Conservation (phyloP, 2,113 vertebrate species). For the Sterrhoptilus dennistouni region DNA sequence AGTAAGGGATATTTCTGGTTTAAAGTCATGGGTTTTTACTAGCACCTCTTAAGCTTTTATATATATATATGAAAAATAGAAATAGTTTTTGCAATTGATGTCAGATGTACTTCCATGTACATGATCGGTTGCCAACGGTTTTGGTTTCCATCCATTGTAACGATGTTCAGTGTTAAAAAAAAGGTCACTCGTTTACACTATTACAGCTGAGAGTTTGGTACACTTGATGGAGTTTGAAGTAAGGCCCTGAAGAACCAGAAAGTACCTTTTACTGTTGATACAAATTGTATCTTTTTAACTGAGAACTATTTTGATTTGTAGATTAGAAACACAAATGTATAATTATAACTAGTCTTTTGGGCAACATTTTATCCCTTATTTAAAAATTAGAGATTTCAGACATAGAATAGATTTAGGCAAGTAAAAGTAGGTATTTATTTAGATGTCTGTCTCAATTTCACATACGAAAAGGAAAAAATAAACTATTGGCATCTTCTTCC, state of each 20-base stretch:
- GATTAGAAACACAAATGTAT: constrained; percentile 78
- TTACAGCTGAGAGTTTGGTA: constrained; percentile 27
- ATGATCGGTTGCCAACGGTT: not conserved
- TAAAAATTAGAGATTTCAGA: constrained; percentile 67
- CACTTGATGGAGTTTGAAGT: constrained; percentile 72
- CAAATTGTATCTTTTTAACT: constrained; percentile 99
- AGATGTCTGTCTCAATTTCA: constrained; percentile 73
- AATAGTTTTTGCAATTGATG: constrained; percentile 25
- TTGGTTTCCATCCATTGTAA: constrained; percentile 14
- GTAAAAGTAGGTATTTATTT: constrained; percentile 65
- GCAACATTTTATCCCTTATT: constrained; percentile 88
- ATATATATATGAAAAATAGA: not conserved
- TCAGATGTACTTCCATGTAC: not conserved
- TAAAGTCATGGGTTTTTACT: constrained; percentile 75
- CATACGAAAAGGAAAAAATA: constrained; percentile 47
- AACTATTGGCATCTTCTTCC: constrained; percentile 72
- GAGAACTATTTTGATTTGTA: constrained; percentile 89
- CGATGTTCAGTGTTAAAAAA: constrained; percentile 5
- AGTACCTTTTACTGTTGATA: constrained; percentile 94
- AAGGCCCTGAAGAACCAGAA: constrained; percentile 86
- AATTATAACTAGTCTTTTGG: constrained; percentile 82
- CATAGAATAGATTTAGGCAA: constrained; percentile 67
- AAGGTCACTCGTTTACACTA: constrained; percentile 14
- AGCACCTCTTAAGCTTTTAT: constrained; percentile 27
- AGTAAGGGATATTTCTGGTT: constrained; percentile 94